Evolutionary conservation across 2,113 vertebrate genomes (phyloP).

Genomic region (Chamaea fasciata): DNA sequence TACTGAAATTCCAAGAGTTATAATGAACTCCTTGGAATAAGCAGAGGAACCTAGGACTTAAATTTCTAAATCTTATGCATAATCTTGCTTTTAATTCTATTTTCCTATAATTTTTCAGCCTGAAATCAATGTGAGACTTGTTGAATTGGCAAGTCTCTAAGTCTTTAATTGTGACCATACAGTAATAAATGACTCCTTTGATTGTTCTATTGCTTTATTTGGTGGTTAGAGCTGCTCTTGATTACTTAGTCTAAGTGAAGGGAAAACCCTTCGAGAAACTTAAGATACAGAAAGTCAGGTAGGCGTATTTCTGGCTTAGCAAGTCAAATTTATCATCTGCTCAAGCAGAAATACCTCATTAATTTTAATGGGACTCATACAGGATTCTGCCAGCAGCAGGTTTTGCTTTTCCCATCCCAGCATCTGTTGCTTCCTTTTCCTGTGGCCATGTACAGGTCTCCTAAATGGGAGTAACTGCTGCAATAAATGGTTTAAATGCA

Average conservation of each 20-base stretch:
- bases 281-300: neutral
- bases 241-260: neutral
- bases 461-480: neutral
- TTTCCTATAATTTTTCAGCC: neutral
- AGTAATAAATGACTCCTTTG: neutral
- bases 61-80: neutral
- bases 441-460: neutral
- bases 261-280: neutral
- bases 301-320: neutral
- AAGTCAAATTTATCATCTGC: slow-evolving; percentile 10
- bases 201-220: slow-evolving; percentile 4
- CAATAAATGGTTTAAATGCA: neutral
- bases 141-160: neutral
- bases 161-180: neutral
- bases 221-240: neutral
- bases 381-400: slow-evolving; percentile 3
- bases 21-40: neutral
- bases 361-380: neutral
- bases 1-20: neutral
- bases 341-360: slow-evolving; percentile 25
- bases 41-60: neutral
- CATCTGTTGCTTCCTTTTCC: neutral
- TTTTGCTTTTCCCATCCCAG: neutral
- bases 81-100: neutral
- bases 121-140: neutral